Evolutionary conservation across 92 coral and sea anemone genomes (phyloP).

Genomic region (Phymanthus crucifer): DNA sequence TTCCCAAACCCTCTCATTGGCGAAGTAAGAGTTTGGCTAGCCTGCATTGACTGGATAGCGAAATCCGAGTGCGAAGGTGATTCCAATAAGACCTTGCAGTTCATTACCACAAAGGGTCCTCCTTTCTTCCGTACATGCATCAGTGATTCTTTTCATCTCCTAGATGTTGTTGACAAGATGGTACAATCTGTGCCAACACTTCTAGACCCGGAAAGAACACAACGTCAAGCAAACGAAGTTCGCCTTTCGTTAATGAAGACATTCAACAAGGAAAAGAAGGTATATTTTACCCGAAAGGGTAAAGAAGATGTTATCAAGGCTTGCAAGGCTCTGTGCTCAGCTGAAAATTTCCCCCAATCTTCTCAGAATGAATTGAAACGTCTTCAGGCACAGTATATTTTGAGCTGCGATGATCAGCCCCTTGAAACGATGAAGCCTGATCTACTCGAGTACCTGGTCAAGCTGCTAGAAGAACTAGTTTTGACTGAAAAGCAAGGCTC

Average conservation of each 20-base stretch:
- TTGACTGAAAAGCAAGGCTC: constrained; percentile 44
- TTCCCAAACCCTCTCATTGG: constrained; percentile 72
- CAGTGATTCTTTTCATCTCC: constrained; percentile 71
- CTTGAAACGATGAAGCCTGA: constrained; percentile 37
- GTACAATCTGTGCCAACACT: constrained; percentile 55
- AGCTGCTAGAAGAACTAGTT: constrained; percentile 63
- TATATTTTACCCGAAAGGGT: constrained; percentile 8
- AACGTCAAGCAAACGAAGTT: constrained; percentile 44
- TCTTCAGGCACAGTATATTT: constrained; percentile 65
- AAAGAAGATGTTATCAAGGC: constrained; percentile 59
- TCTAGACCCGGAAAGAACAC: constrained; percentile 74
- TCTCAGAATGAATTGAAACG: constrained; percentile 65
- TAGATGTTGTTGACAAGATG: constrained; percentile 75
- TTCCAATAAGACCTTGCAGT: constrained; percentile 60
- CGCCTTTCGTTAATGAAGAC: constrained; percentile 62
- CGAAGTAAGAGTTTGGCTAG: constrained; percentile 89
- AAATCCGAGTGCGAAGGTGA: constrained; percentile 57
- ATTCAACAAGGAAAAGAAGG: constrained; percentile 28
- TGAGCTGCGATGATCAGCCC: constrained; percentile 46
- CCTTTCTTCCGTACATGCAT: constrained; percentile 76
- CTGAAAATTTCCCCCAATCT: constrained; percentile 60
- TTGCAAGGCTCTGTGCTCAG: constrained; percentile 55
- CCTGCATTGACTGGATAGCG: constrained; percentile 76
- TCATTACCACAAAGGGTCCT: constrained; percentile 56
- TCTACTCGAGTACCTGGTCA: neutral